phyloP scores from a whole-genome alignment of 1,140 invertebrate species.

The Lepidurus arcticus region DNA sequence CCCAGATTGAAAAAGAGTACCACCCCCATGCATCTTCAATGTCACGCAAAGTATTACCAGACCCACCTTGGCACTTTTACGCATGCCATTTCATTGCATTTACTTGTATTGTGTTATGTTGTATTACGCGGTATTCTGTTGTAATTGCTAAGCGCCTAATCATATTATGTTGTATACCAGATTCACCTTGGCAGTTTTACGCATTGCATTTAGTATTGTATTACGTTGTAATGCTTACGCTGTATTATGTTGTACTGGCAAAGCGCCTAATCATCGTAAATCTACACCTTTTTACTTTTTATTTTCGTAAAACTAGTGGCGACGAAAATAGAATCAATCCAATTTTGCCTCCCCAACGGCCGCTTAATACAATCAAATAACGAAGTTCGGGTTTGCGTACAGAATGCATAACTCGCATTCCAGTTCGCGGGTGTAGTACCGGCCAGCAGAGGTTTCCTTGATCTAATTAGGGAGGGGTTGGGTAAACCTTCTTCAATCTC shows the following conservation, averaged over 20 bases:
- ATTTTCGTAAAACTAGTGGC: too few species aligned
- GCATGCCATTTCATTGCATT: not conserved
- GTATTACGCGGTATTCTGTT: too few species aligned
- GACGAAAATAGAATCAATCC: not conserved
- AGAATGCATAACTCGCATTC: not conserved
- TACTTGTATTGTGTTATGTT: too few species aligned
- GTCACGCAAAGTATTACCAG: not conserved
- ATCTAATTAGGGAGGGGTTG: not conserved
- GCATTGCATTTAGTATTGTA: not conserved
- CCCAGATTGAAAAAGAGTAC: slow-evolving; percentile 4
- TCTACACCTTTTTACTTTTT: too few species aligned
- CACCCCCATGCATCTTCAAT: not conserved
- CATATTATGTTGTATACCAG: too few species aligned
- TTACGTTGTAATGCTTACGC: too few species aligned
- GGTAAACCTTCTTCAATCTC: not conserved
- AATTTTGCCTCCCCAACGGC: not conserved
- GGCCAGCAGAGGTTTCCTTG: not conserved
- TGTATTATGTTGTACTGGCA: too few species aligned
- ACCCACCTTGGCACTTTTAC: not conserved
- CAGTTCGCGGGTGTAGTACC: not conserved
- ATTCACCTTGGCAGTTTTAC: not conserved
- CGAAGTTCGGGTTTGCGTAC: not conserved
- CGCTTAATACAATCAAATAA: not conserved
- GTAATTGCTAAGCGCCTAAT: too few species aligned
- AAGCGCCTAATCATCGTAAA: too few species aligned